Base-by-base conservation (phyloP, 92 coral and sea anemone species). In the Heteractis magnifica region DNA sequence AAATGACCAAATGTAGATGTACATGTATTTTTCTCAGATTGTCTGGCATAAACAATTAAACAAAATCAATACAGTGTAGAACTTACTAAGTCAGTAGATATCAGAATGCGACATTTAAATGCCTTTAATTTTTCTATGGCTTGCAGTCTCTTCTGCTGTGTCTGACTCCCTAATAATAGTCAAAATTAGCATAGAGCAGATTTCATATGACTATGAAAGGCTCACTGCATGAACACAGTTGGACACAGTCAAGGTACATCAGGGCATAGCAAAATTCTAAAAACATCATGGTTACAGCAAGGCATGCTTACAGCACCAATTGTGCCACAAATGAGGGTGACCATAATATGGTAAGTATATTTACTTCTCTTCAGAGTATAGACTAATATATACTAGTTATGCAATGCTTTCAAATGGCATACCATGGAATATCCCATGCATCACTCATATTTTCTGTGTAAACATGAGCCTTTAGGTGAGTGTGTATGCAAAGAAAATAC, bases 51-150 rank as follows among this genome's bases (percentile, higher is more conserved):
- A 5, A 62, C 7, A 62, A 12, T 70, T 75, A 65, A n/a, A 34
- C 13, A 76, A 34, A 4, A 51, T 58, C 44, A 34, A 34, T 34
- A 2, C 44, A 11, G 44, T 77, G 21, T 26, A 20, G 13, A 52
- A 20, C 56, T 53, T 84, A 96, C 99, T 82, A 96, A 81, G 87
- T 96, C 99, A 56, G 99, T 96, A 77, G 99, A 96, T 62, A 94
- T 96, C 34, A 96, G 86, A 62, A 96, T 93, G 52, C 99, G 89
- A 75, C 99, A 97, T 82, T 89, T 92, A 71, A 94, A 97, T 52
- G 82, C 90, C 89, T 92, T 97, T 18, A 97, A 85, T 64, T 89
- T 97, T 55, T 92, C 98, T 90, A 97, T 97, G 26, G 99, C 99
- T 65, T 90, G 83, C 26, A 97, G 88, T 49, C 99, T 89, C 85